Base-by-base conservation (phyloP, 2,888 invertebrate species). In the Epinotia ramella region DNA sequence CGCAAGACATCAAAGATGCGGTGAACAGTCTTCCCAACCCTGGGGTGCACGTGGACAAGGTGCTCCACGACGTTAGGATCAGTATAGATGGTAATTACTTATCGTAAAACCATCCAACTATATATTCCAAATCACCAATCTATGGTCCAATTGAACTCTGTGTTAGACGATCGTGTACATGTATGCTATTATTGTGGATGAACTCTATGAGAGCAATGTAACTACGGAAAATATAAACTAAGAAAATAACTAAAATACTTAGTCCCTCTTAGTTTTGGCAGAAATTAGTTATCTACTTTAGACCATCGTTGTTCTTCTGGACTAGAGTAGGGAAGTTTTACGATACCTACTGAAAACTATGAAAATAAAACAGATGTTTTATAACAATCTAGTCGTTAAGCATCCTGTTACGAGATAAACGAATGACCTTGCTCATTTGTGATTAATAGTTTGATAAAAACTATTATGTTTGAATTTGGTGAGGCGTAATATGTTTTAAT, bases 41-140 rank as follows among this genome's bases (percentile, higher is more conserved):
- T 0, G 95, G 95, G 40, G 86, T 97, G 53, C 95, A 95, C 80
- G 96, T 96, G 1, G 95, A 96, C 79, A 91, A 96, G 16, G 95
- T 96, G 18, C 81, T 96, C 57, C 96, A 97, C 81, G 96, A 96
- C 82, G 96, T 96, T 0, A 95, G 95, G 82, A 95, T 96, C 81
- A 95, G 94, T 77, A 94, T 96, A 75, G 95, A 95, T 78, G 94
- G 94, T 94, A 82, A 84, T 86, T 80, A 40, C 9, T 9, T 9
- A 40, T 0, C 40, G 40, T 40, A 40, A 40, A 40, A 40, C 9
- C 40, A 7, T 40, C 40, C 40, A 7, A 9, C 40, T 40, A 9
- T 40, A 9, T 40, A 9, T 9, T 40, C 40, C 40, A 9, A 40
- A 40, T 40, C 40, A 40, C 40, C 40, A 9, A 40, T 9, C 40